Evolutionary conservation across 2,113 vertebrate genomes (phyloP).

Genomic region (Hippolais icterina): DNA sequence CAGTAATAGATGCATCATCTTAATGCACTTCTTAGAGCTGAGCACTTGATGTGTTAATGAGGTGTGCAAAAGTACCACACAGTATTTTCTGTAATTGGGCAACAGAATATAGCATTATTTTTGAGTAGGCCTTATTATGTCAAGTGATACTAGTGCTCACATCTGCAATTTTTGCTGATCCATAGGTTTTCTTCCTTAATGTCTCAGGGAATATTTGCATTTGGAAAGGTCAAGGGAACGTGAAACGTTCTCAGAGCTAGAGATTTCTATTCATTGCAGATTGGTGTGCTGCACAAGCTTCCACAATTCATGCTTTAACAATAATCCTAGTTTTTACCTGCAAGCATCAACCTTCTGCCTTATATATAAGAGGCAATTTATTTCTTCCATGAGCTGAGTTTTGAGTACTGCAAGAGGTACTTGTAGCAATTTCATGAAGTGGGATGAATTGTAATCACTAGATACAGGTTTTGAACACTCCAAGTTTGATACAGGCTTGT

Average conservation of each 20-base stretch:
- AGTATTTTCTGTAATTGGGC: conserved; percentile 35
- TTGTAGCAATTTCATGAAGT: conserved; percentile 38
- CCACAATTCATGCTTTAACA: background rate
- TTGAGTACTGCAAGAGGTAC: conserved; percentile 19
- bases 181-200: background rate
- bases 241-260: background rate
- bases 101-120: conserved; percentile 23
- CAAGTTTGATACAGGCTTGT: background rate
- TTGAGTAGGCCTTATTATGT: conserved; percentile 10
- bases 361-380: conserved; percentile 38
- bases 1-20: conserved; percentile 22
- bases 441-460: conserved; percentile 8
- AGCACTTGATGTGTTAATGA: conserved; percentile 61
- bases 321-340: conserved; percentile 27
- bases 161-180: conserved; percentile 49
- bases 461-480: background rate
- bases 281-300: background rate
- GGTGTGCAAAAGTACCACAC: conserved; percentile 37
- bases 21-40: background rate
- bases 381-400: conserved; percentile 8
- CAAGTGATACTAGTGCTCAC: conserved; percentile 5
- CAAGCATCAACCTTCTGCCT: conserved; percentile 4
- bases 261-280: background rate
- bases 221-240: conserved; percentile 50
- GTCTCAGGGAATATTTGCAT: conserved; percentile 34